Evolutionary conservation across 2,888 invertebrate genomes (phyloP).

Genomic region (Pogonocherus hispidulus): DNA sequence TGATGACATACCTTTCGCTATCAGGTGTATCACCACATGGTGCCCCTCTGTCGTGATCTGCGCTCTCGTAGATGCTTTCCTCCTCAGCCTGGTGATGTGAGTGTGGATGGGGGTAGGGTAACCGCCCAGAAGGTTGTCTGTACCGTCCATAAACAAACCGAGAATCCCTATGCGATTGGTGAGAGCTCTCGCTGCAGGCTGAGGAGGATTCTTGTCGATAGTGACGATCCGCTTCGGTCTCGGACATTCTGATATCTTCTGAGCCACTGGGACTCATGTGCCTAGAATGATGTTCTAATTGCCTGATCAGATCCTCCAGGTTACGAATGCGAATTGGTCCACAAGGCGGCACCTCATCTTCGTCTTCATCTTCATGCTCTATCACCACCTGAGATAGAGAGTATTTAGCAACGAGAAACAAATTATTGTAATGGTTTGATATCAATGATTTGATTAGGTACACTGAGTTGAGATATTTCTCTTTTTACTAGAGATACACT

Average conservation of each 20-base stretch:
- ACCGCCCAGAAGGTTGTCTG: conserved; percentile 59
- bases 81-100: conserved; percentile 75
- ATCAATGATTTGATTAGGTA: too few relatives aligned
- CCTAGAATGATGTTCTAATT: conserved; percentile 88
- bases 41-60: conserved; percentile 78
- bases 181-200: conserved; percentile 81
- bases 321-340: conserved; percentile 92
- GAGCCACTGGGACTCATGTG: conserved; percentile 94
- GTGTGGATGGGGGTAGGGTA: conserved; percentile 66
- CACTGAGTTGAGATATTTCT: too few relatives aligned
- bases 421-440: too few relatives aligned
- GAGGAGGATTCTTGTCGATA: conserved; percentile 81
- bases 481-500: too few relatives aligned
- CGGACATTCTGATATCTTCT: conserved; percentile 90
- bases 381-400: conserved; percentile 62
- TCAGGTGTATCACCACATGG: conserved; percentile 87
- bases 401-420: too few relatives aligned
- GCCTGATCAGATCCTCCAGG: conserved; percentile 90
- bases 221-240: conserved; percentile 86
- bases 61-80: conserved; percentile 90
- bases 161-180: conserved; percentile 83
- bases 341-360: conserved; percentile 83
- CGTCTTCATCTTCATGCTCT: conserved; percentile 75
- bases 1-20: conserved; percentile 83
- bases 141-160: conserved; percentile 80